Evolutionary conservation across 2,888 invertebrate species (phyloP).

Genomic region (Bimastos eiseni): DNA sequence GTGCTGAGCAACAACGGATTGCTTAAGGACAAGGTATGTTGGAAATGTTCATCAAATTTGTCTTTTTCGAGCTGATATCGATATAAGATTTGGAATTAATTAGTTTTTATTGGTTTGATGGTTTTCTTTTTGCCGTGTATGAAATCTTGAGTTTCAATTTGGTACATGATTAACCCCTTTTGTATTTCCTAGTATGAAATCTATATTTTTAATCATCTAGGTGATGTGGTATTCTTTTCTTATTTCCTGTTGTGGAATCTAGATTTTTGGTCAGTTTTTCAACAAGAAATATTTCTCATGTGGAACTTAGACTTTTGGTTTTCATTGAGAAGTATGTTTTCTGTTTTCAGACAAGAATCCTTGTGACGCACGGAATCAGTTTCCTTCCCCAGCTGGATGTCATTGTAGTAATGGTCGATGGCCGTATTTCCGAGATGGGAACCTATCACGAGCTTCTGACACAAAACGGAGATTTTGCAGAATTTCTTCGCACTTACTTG

Average conservation of each 20-base stretch:
- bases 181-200: no score
- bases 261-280: not conserved
- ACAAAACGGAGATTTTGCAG: constrained; percentile 21
- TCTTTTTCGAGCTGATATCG: no score
- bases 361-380: constrained; percentile 26
- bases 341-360: constrained; percentile 30
- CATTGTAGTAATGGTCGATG: constrained; percentile 25
- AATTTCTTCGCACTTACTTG: constrained; percentile 25
- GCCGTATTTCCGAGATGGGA: constrained; percentile 29
- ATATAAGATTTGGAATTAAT: no score
- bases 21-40: constrained; percentile 53
- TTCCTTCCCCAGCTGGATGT: constrained; percentile 26
- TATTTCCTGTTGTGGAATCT: no score
- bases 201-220: no score
- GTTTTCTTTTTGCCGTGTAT: no score
- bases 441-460: constrained; percentile 27
- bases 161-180: no score
- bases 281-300: not conserved
- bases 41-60: no score
- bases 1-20: constrained; percentile 61
- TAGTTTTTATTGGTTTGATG: no score
- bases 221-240: no score
- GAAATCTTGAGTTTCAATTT: no score
- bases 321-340: not conserved
- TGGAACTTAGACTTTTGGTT: no score